These are phyloP conservation scores for Phocides pigmalion DNA, from an alignment of 1,140 invertebrate genomes.

Conservation along the genomic window DNA sequence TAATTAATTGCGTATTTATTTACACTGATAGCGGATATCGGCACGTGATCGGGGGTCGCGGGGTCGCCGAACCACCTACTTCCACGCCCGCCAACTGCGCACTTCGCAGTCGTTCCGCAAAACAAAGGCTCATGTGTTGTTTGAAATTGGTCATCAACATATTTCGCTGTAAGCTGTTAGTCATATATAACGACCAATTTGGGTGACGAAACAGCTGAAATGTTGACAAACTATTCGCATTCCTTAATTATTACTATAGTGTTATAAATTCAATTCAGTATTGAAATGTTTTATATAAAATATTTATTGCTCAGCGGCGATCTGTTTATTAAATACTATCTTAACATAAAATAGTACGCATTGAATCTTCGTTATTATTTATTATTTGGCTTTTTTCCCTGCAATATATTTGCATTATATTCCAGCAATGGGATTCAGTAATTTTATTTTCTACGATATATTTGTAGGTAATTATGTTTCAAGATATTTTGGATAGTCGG, in stretches of 20 bases:
- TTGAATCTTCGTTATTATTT: too few species aligned
- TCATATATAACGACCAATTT: background rate
- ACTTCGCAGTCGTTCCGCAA: background rate
- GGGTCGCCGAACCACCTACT: conserved; percentile 3
- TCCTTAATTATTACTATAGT: background rate
- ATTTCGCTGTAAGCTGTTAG: background rate
- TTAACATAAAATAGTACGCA: too few species aligned
- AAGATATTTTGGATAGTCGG: too few species aligned
- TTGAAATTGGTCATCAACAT: background rate
- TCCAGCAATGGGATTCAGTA: too few species aligned
- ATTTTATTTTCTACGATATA: too few species aligned
- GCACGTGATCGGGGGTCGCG: background rate
- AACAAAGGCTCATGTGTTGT: background rate
- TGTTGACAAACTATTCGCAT: background rate
- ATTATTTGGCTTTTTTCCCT: too few species aligned
- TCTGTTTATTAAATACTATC: too few species aligned
- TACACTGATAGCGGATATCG: conserved; percentile 6
- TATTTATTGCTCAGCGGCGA: too few species aligned
- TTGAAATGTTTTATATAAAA: too few species aligned
- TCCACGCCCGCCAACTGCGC: background rate
- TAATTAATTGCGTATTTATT: background rate
- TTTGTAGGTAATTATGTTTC: too few species aligned
- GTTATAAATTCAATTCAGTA: background rate
- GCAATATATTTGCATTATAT: too few species aligned
- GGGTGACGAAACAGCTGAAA: background rate